Evolutionary conservation across 2,888 invertebrate species (phyloP).

Genomic region (Pandemis heparana): DNA sequence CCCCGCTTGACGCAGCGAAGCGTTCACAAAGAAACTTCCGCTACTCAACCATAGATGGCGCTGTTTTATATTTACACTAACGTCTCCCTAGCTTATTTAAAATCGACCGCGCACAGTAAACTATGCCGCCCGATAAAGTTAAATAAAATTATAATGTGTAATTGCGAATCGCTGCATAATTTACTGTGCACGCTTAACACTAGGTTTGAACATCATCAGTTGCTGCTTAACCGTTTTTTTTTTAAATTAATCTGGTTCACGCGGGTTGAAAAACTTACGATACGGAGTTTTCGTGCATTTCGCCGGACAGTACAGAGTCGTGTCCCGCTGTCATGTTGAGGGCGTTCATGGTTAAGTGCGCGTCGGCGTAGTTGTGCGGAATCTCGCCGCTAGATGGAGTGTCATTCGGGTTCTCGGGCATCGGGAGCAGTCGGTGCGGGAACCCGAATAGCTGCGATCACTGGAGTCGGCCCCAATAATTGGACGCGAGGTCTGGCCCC

Average conservation of each 20-base stretch:
- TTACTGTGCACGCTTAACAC: slow-evolving; percentile 70
- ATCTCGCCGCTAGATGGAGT: slow-evolving; percentile 80
- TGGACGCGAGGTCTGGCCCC: slow-evolving; percentile 90
- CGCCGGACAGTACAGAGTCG: slow-evolving; percentile 73
- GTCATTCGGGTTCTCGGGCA: slow-evolving; percentile 87
- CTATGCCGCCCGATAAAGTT: slow-evolving; percentile 51
- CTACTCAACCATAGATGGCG: slow-evolving; percentile 82
- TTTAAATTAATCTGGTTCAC: background rate
- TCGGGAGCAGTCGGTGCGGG: slow-evolving; percentile 90
- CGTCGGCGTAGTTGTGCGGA: slow-evolving; percentile 81
- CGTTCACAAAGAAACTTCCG: slow-evolving; percentile 55
- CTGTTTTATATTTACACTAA: slow-evolving; percentile 71
- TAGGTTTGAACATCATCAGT: slow-evolving; percentile 85
- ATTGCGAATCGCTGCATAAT: slow-evolving; percentile 55
- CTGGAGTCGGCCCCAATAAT: slow-evolving; percentile 97
- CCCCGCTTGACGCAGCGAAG: slow-evolving; percentile 50
- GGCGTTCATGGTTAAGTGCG: slow-evolving; percentile 73
- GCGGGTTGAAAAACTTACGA: slow-evolving; percentile 61
- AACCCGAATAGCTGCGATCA: slow-evolving; percentile 97
- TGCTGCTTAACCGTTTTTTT: slow-evolving; percentile 63
- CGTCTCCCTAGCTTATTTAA: slow-evolving; percentile 63
- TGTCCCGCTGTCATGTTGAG: slow-evolving; percentile 85
- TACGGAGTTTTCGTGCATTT: slow-evolving; percentile 74
- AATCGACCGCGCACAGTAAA: slow-evolving; percentile 67
- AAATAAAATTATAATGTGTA: slow-evolving; percentile 29